phyloP scores from a whole-genome alignment of 2,888 invertebrate species.

The Protophormia terraenovae region DNA sequence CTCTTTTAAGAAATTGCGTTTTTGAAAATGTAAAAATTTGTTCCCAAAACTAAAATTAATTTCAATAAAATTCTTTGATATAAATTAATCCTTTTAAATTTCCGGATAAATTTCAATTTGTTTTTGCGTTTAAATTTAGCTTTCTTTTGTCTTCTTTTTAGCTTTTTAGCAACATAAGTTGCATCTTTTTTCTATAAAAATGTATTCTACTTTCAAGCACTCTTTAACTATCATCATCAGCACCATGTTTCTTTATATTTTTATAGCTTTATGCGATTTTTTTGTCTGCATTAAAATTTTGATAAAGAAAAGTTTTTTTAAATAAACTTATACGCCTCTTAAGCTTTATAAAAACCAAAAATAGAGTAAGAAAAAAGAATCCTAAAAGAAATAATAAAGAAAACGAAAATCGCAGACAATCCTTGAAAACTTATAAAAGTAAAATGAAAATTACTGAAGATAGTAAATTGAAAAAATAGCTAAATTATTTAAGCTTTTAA shows the following conservation, averaged over 20 bases:
- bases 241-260: slow-evolving; percentile 50
- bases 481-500: no score
- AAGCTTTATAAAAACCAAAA: slow-evolving; percentile 59
- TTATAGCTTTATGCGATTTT: neutral
- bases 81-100: no score
- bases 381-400: neutral
- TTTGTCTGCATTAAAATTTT: neutral
- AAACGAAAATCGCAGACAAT: slow-evolving; percentile 44
- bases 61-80: no score
- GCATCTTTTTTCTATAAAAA: neutral
- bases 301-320: slow-evolving; percentile 49
- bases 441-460: slow-evolving; percentile 9
- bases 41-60: no score
- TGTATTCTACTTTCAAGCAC: neutral
- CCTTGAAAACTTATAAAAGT: slow-evolving; percentile 47
- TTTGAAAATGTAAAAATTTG: no score
- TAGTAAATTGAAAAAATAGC: no score
- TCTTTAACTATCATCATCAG: slow-evolving; percentile 20
- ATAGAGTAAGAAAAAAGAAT: slow-evolving; percentile 36
- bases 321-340: slow-evolving; percentile 65
- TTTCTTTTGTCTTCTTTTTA: neutral
- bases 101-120: no score
- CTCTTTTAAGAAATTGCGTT: no score
- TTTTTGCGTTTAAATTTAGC: neutral
- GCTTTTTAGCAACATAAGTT: neutral